These are phyloP conservation scores for Cnemophilus loriae DNA, from an alignment of 2,113 vertebrate genomes.

Conservation along the genomic window DNA sequence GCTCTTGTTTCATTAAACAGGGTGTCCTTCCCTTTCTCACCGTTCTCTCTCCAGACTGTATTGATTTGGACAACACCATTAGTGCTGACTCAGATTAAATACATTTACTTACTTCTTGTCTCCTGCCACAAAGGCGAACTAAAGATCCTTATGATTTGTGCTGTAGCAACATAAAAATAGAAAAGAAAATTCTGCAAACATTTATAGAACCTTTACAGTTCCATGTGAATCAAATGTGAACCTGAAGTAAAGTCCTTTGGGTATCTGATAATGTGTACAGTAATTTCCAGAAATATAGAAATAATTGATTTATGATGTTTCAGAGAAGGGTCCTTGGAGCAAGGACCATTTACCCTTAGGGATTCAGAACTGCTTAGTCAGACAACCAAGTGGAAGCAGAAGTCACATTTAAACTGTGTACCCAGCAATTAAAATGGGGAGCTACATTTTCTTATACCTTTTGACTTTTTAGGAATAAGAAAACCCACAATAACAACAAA, in stretches of 20 bases:
- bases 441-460: neutral
- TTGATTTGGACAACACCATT: slow-evolving; percentile 35
- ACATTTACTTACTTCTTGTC: neutral
- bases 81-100: slow-evolving; percentile 34
- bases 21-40: neutral
- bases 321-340: neutral
- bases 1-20: neutral
- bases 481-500: fast-evolving
- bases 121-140: neutral
- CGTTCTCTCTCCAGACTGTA: neutral
- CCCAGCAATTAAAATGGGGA: neutral
- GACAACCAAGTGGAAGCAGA: neutral
- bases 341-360: neutral
- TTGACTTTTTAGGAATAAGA: neutral
- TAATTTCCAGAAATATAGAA: neutral
- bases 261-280: neutral
- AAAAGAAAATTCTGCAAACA: neutral
- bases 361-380: neutral
- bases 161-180: neutral
- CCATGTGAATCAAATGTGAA: neutral
- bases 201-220: neutral
- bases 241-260: neutral
- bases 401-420: neutral
- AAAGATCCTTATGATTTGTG: neutral
- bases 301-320: neutral